Percentiles rank a stretch among this genome's conserved stretches.
These are phyloP conservation scores for Poeciliopsis turneri DNA, from an alignment of 2,797 vertebrate genomes.

Conservation along the genomic window DNA sequence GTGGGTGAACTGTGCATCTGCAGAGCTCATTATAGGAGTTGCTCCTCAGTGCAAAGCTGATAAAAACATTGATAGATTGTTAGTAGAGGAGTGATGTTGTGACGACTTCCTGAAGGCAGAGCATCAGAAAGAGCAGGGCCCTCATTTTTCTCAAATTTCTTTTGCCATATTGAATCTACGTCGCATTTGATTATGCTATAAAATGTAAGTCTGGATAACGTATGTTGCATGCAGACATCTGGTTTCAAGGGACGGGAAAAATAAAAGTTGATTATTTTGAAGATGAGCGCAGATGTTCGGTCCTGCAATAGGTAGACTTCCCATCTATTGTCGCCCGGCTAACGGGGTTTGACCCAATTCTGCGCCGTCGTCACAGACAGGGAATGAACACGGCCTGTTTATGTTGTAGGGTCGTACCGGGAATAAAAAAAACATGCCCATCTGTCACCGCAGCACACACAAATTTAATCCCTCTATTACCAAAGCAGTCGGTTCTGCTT, in stretches of 20 bases:
- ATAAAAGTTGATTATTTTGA: neutral
- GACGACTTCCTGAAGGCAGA: too few relatives aligned
- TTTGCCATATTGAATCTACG: too few relatives aligned
- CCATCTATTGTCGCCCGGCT: neutral
- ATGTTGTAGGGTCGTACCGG: constrained; percentile 11
- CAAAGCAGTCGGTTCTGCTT: constrained; percentile 86
- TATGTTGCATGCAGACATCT: neutral
- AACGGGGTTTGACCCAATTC: constrained; percentile 43
- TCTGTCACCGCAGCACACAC: constrained; percentile 52
- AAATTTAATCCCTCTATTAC: constrained; percentile 54
- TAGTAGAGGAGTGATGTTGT: too few relatives aligned
- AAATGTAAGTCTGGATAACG: too few relatives aligned
- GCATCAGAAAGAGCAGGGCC: too few relatives aligned
- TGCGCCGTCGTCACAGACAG: constrained; percentile 24
- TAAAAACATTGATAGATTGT: too few relatives aligned
- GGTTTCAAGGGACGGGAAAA: neutral
- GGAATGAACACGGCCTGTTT: constrained; percentile 23
- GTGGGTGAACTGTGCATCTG: too few relatives aligned
- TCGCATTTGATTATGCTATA: too few relatives aligned
- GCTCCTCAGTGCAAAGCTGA: too few relatives aligned
- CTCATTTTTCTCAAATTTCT: too few relatives aligned
- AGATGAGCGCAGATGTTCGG: neutral
- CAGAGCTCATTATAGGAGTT: too few relatives aligned
- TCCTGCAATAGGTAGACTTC: neutral
- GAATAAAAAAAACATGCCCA: constrained; percentile 40